A percentile compares a stretch with the other conserved stretches of the same genome.
phyloP scores from a whole-genome alignment of 92 coral and sea anemone species.

The Actinernus sp. region DNA sequence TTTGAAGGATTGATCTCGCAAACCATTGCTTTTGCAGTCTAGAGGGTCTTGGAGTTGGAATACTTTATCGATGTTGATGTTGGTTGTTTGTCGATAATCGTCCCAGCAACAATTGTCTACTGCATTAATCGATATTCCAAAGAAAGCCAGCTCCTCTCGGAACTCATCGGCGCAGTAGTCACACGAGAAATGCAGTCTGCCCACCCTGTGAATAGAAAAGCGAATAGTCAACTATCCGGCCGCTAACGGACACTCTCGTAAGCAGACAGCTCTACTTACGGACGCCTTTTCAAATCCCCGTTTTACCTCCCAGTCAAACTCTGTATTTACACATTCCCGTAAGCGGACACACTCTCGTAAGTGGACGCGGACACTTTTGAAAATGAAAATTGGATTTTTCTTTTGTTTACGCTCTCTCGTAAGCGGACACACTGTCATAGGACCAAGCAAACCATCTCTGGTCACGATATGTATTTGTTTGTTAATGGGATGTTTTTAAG shows the following conservation, averaged over 20 bases:
- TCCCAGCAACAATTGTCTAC: slow-evolving; percentile 96
- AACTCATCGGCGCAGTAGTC: slow-evolving; percentile 98
- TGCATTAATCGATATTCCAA: slow-evolving; percentile 89
- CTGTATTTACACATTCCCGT: too few relatives aligned
- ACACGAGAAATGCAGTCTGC: slow-evolving; percentile 83
- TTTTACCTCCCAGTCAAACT: too few relatives aligned
- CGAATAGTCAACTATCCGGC: background rate
- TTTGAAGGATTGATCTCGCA: slow-evolving; percentile 10
- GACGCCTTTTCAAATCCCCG: too few relatives aligned
- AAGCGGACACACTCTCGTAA: too few relatives aligned
- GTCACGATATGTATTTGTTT: too few relatives aligned
- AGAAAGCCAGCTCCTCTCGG: slow-evolving; percentile 90
- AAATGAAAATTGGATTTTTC: too few relatives aligned
- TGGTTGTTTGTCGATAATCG: slow-evolving; percentile 84
- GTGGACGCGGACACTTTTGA: too few relatives aligned
- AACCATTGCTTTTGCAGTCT: slow-evolving; percentile 1
- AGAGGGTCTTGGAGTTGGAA: slow-evolving; percentile 68
- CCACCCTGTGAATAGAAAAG: slow-evolving; percentile 62
- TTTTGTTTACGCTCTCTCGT: too few relatives aligned
- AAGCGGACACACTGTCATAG: too few relatives aligned
- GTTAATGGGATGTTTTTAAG: too few relatives aligned
- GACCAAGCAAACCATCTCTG: too few relatives aligned
- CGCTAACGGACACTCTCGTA: background rate
- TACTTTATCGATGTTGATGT: slow-evolving; percentile 71
- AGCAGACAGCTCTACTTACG: too few relatives aligned